Base-by-base conservation (phyloP, 2,888 invertebrate genomes). In the Dynastes hyllus region DNA sequence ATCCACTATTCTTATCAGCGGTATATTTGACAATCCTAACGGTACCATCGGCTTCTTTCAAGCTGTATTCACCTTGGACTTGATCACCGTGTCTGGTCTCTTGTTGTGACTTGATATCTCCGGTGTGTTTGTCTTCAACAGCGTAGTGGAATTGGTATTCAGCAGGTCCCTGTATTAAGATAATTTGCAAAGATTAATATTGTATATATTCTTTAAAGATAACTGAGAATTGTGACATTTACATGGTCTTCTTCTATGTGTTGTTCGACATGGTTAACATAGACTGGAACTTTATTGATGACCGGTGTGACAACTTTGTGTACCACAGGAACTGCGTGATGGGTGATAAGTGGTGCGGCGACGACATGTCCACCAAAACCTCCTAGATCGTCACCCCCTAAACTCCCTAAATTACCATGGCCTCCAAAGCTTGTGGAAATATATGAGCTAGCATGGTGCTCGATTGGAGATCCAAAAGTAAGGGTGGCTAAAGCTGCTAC, bases 1-100 rank as follows among this genome's bases (percentile, higher is more conserved):
- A 80, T 11, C 79, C 78, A 16, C 73, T 80, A 29, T 80, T 73
- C 40, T 80, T 76, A 73, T 80, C 79, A 11, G 79, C 79, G 16
- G 79, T 78, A 29, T 80, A 80, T 32, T 75, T 58, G 11, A 80
- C 79, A 45, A 65, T 78, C 32, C 79, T 69, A 32, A 73, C 73
- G 29, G 79, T 77, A 37, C 79, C 79, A 77, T 80, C 79, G 22
- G 79, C 66, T 40, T 80, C 79, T 22, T 73, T 69, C 37, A 80
- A 63, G 29, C 77, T 66, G 61, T 80, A 80, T 53, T 71, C 63
- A n/a, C 77, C 79, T 73, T 66, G n/a, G 13, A 80, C 79, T 6
- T 53, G 22, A 45, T 77, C 77, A 1, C 78, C 79, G 32, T 78
- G 58, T n/a, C 79, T 61, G 2, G 22, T 32, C 67, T 80, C 77